phyloP scores from a whole-genome alignment of 53 echinoderm and acorn worm genomes.

The Holothuria leucospilota region DNA sequence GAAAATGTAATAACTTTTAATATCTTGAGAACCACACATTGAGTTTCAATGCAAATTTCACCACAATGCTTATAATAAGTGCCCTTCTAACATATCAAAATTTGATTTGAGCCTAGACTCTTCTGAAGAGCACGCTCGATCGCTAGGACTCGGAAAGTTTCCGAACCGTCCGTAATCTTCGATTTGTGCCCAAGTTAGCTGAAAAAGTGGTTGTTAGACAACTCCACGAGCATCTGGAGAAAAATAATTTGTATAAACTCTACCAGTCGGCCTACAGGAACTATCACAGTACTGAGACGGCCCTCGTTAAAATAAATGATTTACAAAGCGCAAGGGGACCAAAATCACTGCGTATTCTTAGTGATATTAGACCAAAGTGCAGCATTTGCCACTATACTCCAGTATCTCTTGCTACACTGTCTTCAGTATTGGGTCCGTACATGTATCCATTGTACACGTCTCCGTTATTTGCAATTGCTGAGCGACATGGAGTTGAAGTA shows the following conservation, averaged over 20 bases:
- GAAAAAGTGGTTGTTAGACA: constrained; percentile 17
- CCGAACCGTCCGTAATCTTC: constrained; percentile 41
- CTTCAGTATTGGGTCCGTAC: constrained; percentile 26
- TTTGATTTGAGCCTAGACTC: no score
- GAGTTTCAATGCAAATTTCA: no score
- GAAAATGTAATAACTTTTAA: no score
- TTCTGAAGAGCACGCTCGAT: no score
- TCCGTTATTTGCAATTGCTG: no score
- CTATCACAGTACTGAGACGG: constrained; percentile 34
- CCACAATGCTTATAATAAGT: no score
- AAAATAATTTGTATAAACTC: neutral
- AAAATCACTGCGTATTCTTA: constrained; percentile 13
- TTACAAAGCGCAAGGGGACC: constrained; percentile 5
- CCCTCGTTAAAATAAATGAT: constrained; percentile 30
- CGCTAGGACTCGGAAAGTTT: neutral
- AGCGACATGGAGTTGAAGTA: neutral
- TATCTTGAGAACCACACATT: no score
- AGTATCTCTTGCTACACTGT: constrained; percentile 26
- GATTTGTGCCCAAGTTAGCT: constrained; percentile 12
- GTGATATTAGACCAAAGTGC: constrained; percentile 27
- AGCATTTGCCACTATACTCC: constrained; percentile 30
- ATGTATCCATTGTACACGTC: constrained; percentile 42
- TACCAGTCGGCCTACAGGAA: constrained; percentile 32
- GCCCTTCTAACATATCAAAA: no score
- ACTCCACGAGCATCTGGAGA: constrained; percentile 1